Evolutionary conservation across 2,797 vertebrate genomes (phyloP).

Genomic region (Rhynchonycteris naso): DNA sequence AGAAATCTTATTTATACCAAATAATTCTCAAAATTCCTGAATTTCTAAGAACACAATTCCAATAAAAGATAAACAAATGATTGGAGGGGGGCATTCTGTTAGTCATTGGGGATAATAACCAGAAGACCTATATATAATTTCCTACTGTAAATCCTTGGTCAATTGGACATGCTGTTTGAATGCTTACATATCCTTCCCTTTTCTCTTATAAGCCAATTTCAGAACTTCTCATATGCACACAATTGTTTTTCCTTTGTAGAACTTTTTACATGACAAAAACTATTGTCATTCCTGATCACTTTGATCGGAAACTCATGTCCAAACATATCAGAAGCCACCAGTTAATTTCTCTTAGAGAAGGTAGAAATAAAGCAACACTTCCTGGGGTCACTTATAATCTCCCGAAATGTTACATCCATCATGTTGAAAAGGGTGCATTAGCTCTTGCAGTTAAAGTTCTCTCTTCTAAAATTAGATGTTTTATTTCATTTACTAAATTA

Average conservation of each 20-base stretch:
- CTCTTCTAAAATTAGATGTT: constrained; percentile 61
- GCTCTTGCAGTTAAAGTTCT: not conserved
- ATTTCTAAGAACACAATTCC: not conserved
- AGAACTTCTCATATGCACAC: not conserved
- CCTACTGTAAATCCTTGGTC: not conserved
- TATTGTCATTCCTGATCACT: not conserved
- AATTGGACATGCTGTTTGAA: not conserved
- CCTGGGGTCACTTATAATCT: not conserved
- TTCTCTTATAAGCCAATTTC: not conserved
- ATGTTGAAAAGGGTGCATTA: constrained; percentile 49
- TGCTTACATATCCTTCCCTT: not conserved
- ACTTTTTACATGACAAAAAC: not conserved
- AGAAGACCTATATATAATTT: not conserved
- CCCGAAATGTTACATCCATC: constrained; percentile 58
- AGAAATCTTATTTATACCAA: not conserved
- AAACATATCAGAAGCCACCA: not conserved
- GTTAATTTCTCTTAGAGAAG: not conserved
- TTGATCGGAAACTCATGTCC: not conserved
- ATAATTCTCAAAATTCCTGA: not conserved
- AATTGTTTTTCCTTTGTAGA: not conserved
- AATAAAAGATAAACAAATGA: not conserved
- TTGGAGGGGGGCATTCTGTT: not conserved
- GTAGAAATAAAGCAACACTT: not conserved
- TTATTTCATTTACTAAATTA: constrained; percentile 67
- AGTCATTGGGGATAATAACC: not conserved